A percentile compares a stretch with the other conserved stretches of the same genome.
These are phyloP conservation scores for Ruditapes philippinarum DNA, from an alignment of 1,140 invertebrate species.

Conservation along the genomic window DNA sequence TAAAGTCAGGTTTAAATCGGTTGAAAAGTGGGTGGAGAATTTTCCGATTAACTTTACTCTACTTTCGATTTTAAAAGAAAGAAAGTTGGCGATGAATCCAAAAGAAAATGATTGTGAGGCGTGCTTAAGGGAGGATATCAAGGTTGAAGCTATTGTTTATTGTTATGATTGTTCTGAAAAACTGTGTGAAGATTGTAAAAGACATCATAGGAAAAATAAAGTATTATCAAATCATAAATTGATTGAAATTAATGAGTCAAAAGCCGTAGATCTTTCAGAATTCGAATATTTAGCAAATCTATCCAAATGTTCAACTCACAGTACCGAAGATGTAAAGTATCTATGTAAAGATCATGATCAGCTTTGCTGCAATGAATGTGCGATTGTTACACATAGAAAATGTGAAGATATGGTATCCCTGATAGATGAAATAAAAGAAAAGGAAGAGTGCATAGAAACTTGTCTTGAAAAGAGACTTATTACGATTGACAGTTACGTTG, in stretches of 20 bases:
- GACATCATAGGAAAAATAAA: constrained; percentile 1
- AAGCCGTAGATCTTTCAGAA: background rate
- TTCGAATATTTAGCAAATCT: background rate
- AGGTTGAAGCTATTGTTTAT: background rate
- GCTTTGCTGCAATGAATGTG: constrained; percentile 15
- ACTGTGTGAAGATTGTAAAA: background rate
- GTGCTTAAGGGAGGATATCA: background rate
- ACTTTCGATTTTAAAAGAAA: background rate
- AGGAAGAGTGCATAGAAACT: background rate
- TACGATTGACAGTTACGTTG: background rate
- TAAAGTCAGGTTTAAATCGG: background rate
- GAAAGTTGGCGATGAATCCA: background rate
- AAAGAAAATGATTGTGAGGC: background rate
- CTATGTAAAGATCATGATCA: constrained; percentile 11
- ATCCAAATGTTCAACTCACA: background rate
- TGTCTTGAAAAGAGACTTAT: background rate
- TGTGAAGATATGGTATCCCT: background rate
- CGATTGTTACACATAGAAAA: background rate
- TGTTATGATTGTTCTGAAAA: background rate
- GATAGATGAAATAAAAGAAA: background rate
- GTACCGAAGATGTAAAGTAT: background rate
- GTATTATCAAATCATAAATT: background rate
- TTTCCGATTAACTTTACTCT: background rate
- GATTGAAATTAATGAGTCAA: background rate
- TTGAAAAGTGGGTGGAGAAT: constrained; percentile 4